phyloP scores from a whole-genome alignment of 2,888 invertebrate species.

The Ormyrus rosae region DNA sequence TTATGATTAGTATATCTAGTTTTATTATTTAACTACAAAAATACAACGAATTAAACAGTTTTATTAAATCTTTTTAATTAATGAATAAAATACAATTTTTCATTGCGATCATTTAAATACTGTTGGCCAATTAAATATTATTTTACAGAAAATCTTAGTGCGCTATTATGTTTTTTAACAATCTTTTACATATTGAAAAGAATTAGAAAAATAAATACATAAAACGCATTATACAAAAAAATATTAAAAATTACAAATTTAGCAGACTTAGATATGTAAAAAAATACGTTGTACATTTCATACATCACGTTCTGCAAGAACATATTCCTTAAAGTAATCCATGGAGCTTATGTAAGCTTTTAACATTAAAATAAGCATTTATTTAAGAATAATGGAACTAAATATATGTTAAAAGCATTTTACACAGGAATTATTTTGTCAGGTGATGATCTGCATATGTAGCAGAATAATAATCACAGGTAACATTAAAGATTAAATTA shows the following conservation, averaged over 20 bases:
- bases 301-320: not conserved
- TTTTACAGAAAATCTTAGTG: conserved; percentile 14
- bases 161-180: not conserved
- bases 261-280: not conserved
- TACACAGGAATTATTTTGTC: conserved; percentile 36
- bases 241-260: not conserved
- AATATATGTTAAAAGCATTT: conserved; percentile 37
- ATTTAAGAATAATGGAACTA: conserved; percentile 6
- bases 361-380: not conserved
- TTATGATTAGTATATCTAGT: conserved; percentile 35
- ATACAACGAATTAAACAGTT: not conserved
- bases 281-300: conserved; percentile 12
- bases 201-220: not conserved
- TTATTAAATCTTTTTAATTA: conserved; percentile 1
- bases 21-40: conserved; percentile 19
- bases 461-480: conserved; percentile 51
- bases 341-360: not conserved
- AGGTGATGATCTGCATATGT: conserved; percentile 20
- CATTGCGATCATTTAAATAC: conserved; percentile 4
- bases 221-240: not conserved
- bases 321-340: not conserved
- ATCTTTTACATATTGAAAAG: not conserved
- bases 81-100: conserved; percentile 1
- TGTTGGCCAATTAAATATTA: conserved; percentile 23
- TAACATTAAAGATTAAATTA: conserved; percentile 39